Evolutionary conservation across 2,888 invertebrate genomes (phyloP), one percentile per base, ranked within the genome.

Genomic region (Agonum fuliginosum): DNA sequence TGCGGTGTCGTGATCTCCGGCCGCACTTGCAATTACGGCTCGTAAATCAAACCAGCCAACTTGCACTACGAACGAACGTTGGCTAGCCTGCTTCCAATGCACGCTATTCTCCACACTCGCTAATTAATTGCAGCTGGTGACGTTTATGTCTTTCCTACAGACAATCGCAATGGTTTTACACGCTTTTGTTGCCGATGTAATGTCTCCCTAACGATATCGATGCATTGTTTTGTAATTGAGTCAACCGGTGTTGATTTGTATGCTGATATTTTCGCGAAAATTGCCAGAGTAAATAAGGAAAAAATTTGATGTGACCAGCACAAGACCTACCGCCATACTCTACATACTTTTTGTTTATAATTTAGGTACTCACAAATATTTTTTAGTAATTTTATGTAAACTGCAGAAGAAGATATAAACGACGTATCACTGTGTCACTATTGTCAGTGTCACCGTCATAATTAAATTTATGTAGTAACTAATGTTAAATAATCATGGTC

Each of bases 11-110:
- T 83, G 84, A 84, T 84, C 84, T 83, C 84, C 83, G 82, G 82
- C 83, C 82, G 82, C 84, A 84, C 84, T 85, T 84, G 85, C 85
- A 85, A 85, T 85, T 84, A 85, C 81, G 81, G 82, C 79, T 81
- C 83, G 82, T 85, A 85, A 85, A 85, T 85, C 85, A 85, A 69
- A 79, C 78, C 79, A 81, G 79, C 83, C 41, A 20, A 76, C 37
- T 75, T 67, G 34, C 48, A 67, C n/a, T n/a, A n/a, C n/a, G n/a
- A n/a, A n/a, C n/a, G n/a, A n/a, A n/a, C 51, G 65, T 72, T 72
- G 37, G 54, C 20, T 48, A n/a, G 1, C 1, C 48, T 34, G 37
- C 30, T 5, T 30, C 30, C 30, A 30, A 30, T 30, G 30, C 3
- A 8, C 30, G 3, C 3, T 30, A 30, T 30, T 30, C 30, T 5